Evolutionary conservation across 2,113 vertebrate species (phyloP), one percentile per base, ranked within the genome.

Genomic region (Nerophis lumbriciformis): DNA sequence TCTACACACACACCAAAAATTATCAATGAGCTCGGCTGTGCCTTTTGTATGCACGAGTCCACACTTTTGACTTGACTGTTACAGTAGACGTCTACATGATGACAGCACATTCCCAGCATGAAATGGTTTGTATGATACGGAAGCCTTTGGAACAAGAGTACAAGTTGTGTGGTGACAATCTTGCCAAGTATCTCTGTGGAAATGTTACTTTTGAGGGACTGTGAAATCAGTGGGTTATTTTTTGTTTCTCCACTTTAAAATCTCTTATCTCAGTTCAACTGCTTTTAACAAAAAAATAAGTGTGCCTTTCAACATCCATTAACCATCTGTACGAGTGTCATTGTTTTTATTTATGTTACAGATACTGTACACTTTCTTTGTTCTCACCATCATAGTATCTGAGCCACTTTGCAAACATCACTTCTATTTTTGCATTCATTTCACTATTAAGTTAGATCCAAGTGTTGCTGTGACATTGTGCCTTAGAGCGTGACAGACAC

Each of bases 141-240:
- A 69, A 42, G 38, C 47, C 37, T 63, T 59, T 35, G 42, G 53
- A 48, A 63, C 42, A 57, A 60, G 47, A 69, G 68, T 37, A 59
- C 44, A 64, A 50, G 71, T 35, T 60, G 35, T 65, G 38, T 66
- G n/a, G 38, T 12, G 0, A 10, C 13, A 28, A 59, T 65, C 58
- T 38, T 63, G 51, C 53, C 59, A 44, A 6, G 59, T 59, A 16
- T 65, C 48, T 63, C 48, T 63, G 53, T 61, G 16, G 53, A 60
- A 49, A 62, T 61, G 52, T 79, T 73, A 73, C 61, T 78, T 45
- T 66, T 61, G 50, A 76, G 68, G 76, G 79, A 82, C 79, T 86
- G 76, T 81, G 82, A 85, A 76, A 54, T 72, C 38, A 53, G 68
- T 79, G 73, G 51, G 63, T 66, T 70, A 73, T 2, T 68, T 65